Evolutionary conservation across 1,140 invertebrate species (phyloP), one percentile per base, ranked within the genome.

Genomic region (Melipona quadrifasciata): DNA sequence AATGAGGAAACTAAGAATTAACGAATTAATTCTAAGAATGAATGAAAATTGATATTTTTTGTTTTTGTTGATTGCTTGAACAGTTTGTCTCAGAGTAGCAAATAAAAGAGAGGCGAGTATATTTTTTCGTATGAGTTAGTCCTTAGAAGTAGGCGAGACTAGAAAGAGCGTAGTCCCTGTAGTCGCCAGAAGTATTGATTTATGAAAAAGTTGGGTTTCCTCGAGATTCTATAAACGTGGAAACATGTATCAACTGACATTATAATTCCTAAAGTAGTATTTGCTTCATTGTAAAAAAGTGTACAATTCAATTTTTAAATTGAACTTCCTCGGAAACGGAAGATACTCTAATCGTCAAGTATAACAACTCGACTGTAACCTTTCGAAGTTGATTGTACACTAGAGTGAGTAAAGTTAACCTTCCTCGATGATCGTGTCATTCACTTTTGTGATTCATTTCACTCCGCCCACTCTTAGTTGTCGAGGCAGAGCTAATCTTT

Each of bases 381-480:
- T 1, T 39, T 21, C 2, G 0, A 10, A 78, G 47, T 21, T 12
- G 21, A 55, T 64, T 34, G 14, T 27, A 39, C 16, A 55, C 11
- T 24, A 51, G 5, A 61, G 19, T 10, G 70, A 67, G 86, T 89
- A 89, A 89, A 90, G 84, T 91, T 89, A 87, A 91, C 86, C 88
- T 91, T 88, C 83, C 84, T 51, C 83, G 84, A 87, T 91, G 87
- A 90, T 84, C 86, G 88, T 91, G 91, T 92, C 90, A 91, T 92
- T 92, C 90, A 92, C 91, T 87, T 68, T 91, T 86, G 77, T 89
- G 90, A 92, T 91, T 92, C 91, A 91, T 87, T 83, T 86, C 70
- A 82, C 39, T 77, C 86, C 90, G 89, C 90, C 90, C 78, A 90
- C 87, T 71, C 71, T 71, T 71, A 58, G 76, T 61, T 53, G 79